Evolutionary conservation across 2,888 invertebrate genomes (phyloP).

Genomic region (Xestia ashworthii): DNA sequence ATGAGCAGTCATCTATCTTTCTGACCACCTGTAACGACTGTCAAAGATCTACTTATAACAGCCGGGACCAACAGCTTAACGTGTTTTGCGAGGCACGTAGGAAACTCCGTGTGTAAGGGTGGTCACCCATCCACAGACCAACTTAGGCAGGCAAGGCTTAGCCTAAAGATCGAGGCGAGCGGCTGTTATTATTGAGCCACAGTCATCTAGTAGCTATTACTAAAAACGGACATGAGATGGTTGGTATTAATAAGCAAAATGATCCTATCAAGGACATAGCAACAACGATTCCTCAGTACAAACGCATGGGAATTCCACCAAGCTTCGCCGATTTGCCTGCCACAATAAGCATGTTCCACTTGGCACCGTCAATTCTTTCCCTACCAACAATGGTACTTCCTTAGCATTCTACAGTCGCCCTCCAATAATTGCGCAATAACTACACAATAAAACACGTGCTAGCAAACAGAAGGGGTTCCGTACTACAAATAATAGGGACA

Average conservation of each 20-base stretch:
- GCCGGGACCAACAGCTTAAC: too few relatives aligned
- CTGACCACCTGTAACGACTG: too few relatives aligned
- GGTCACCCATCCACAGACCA: too few relatives aligned
- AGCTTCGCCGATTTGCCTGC: constrained; percentile 35
- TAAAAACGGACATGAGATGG: not conserved
- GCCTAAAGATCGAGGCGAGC: too few relatives aligned
- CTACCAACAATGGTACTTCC: constrained; percentile 79
- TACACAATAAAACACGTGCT: constrained; percentile 89
- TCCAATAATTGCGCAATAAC: constrained; percentile 85
- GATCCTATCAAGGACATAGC: not conserved
- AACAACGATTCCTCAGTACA: not conserved
- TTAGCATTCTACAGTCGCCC: constrained; percentile 78
- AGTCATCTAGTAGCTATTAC: not conserved
- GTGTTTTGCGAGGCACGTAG: too few relatives aligned
- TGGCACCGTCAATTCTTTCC: constrained; percentile 50
- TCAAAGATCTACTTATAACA: too few relatives aligned
- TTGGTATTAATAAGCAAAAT: not conserved
- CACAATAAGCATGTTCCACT: constrained; percentile 47
- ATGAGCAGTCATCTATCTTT: not conserved
- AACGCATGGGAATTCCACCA: constrained; percentile 2
- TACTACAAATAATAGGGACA: constrained; percentile 77
- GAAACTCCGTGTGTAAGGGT: too few relatives aligned
- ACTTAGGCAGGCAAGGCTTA: too few relatives aligned
- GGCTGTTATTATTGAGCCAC: too few relatives aligned
- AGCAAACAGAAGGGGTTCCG: constrained; percentile 81